These are phyloP conservation scores for Microtus montanus DNA, from an alignment of 2,113 vertebrate genomes.

Conservation along the genomic window DNA sequence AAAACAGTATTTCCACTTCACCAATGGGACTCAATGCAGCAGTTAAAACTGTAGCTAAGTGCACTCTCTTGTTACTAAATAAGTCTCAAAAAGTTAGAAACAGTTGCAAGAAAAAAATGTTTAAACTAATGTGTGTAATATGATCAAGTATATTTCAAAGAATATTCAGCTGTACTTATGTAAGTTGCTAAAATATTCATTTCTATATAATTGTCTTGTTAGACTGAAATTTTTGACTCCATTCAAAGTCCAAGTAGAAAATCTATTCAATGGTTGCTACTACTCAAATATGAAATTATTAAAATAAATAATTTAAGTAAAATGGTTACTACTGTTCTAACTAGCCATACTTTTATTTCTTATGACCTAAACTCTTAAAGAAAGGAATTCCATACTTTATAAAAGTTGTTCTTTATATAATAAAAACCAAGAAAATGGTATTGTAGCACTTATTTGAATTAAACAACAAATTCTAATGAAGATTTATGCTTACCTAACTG, in stretches of 20 bases:
- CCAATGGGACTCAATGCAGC: background rate
- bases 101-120: background rate
- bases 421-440: background rate
- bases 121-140: background rate
- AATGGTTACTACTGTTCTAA: background rate
- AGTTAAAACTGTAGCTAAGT: background rate
- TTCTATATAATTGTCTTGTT: background rate
- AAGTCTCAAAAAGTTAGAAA: background rate
- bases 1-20: background rate
- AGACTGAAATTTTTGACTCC: background rate
- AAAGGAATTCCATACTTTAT: background rate
- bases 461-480: background rate
- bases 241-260: background rate
- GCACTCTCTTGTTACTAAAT: background rate
- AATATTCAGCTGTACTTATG: background rate
- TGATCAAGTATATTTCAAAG: background rate
- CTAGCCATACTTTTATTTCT: background rate
- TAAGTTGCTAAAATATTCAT: background rate
- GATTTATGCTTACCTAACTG: background rate
- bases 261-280: background rate
- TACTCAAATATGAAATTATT: background rate
- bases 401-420: background rate
- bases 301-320: background rate
- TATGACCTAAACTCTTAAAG: background rate
- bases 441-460: background rate